Conservation (phyloP, 2,113 vertebrate species). For the Ranitomeya imitator region DNA sequence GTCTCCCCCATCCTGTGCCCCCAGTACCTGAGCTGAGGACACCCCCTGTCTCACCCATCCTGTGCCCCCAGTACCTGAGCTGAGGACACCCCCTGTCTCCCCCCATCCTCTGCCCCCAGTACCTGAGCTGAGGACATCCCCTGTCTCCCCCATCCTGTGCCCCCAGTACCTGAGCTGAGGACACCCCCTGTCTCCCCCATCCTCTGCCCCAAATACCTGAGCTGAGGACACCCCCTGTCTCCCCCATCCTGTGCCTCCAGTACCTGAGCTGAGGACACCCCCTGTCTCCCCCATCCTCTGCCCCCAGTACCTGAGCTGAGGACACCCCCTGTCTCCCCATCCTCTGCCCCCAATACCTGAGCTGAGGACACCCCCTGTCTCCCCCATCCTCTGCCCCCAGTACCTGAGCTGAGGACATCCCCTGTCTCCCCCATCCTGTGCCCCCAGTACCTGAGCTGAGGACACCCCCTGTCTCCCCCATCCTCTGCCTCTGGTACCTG, state of each 20-base stretch:
- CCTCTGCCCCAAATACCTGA: conserved; percentile 65
- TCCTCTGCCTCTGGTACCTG: conserved; percentile 66
- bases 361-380: conserved; percentile 71
- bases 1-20: conserved; percentile 61
- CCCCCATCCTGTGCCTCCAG: conserved; percentile 46
- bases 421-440: conserved; percentile 62
- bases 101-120: conserved; percentile 27
- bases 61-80: conserved; percentile 69
- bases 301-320: conserved; percentile 71
- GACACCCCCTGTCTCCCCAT: conserved; percentile 68
- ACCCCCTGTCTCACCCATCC: conserved; percentile 68
- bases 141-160: conserved; percentile 62
- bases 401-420: conserved; percentile 75
- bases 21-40: conserved; percentile 73
- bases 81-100: conserved; percentile 69
- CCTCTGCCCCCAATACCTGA: conserved; percentile 65
- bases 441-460: conserved; percentile 71
- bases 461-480: conserved; percentile 68
- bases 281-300: conserved; percentile 65
- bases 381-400: conserved; percentile 46
- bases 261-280: conserved; percentile 75
- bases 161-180: conserved; percentile 72
- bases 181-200: conserved; percentile 67
- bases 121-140: conserved; percentile 76
- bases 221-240: conserved; percentile 71